A percentile compares a stretch with the other conserved stretches of the same genome.
These are phyloP conservation scores for Megalopta genalis DNA, from an alignment of 1,140 invertebrate species.

Conservation along the genomic window DNA sequence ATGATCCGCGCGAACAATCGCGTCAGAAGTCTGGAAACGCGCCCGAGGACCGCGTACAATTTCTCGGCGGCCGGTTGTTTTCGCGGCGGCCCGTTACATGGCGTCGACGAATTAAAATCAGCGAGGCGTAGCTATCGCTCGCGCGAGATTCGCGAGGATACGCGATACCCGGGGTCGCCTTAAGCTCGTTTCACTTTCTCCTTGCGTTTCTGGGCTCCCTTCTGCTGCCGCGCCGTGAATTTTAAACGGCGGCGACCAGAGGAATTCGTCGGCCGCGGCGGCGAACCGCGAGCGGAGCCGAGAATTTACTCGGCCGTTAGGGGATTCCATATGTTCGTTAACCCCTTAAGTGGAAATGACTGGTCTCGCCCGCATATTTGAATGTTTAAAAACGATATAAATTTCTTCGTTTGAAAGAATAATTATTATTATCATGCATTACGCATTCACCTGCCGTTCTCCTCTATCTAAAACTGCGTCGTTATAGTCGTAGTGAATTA, in stretches of 20 bases:
- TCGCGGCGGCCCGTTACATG: slow-evolving; percentile 4
- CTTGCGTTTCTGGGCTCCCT: neutral
- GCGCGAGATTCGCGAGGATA: slow-evolving; percentile 25
- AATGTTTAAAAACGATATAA: too few species aligned
- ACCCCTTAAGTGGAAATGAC: too few species aligned
- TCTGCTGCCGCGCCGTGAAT: slow-evolving; percentile 3
- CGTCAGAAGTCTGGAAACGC: too few species aligned
- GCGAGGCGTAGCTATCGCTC: slow-evolving; percentile 24
- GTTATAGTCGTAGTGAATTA: too few species aligned
- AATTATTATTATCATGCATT: too few species aligned
- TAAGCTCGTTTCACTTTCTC: slow-evolving; percentile 22
- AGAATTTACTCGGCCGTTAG: neutral
- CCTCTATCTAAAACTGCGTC: too few species aligned
- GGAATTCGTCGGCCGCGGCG: neutral
- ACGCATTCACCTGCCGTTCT: too few species aligned
- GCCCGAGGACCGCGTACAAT: neutral
- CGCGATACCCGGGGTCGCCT: neutral
- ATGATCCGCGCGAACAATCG: too few species aligned
- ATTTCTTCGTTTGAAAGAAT: too few species aligned
- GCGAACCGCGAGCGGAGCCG: too few species aligned
- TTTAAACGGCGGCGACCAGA: neutral
- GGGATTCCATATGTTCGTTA: neutral
- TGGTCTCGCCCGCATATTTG: too few species aligned
- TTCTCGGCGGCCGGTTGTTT: neutral
- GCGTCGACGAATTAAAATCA: slow-evolving; percentile 23